A percentile compares a stretch with the other conserved stretches of the same genome.
phyloP scores from a whole-genome alignment of 2,113 vertebrate species.

The Colistium nudipinnis region DNA sequence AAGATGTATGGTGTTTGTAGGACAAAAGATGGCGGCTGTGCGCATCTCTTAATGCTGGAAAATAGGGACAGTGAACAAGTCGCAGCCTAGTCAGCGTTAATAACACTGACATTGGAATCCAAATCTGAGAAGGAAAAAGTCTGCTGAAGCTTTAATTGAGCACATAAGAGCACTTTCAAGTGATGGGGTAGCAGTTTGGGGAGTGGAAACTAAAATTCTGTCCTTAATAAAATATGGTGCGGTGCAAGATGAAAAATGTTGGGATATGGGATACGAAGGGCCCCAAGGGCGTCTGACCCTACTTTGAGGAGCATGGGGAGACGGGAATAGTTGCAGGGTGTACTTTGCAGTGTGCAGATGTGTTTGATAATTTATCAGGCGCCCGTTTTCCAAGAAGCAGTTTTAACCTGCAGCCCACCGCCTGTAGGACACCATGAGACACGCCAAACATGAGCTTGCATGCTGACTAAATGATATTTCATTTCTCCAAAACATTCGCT shows the following conservation, averaged over 20 bases:
- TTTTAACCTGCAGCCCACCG: conserved; percentile 42
- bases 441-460: conserved; percentile 39
- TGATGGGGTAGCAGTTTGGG: conserved; percentile 30
- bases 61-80: conserved; percentile 30
- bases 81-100: conserved; percentile 24
- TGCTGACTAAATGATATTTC: conserved; percentile 35
- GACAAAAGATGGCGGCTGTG: conserved; percentile 30
- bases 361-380: conserved; percentile 63
- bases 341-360: conserved; percentile 35
- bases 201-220: conserved; percentile 45
- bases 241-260: conserved; percentile 27
- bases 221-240: conserved; percentile 53
- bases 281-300: conserved; percentile 38
- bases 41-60: conserved; percentile 33
- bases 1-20: conserved; percentile 70
- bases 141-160: conserved; percentile 52
- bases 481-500: conserved; percentile 4
- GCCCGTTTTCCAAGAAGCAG: conserved; percentile 31
- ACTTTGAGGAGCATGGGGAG: conserved; percentile 45
- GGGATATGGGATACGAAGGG: no score
- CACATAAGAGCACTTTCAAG: conserved; percentile 47
- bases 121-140: not conserved
- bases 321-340: conserved; percentile 47
- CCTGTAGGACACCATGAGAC: conserved; percentile 29
- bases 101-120: conserved; percentile 32